Conservation (phyloP, 2,797 vertebrate genomes). For the Diceros bicornis region DNA sequence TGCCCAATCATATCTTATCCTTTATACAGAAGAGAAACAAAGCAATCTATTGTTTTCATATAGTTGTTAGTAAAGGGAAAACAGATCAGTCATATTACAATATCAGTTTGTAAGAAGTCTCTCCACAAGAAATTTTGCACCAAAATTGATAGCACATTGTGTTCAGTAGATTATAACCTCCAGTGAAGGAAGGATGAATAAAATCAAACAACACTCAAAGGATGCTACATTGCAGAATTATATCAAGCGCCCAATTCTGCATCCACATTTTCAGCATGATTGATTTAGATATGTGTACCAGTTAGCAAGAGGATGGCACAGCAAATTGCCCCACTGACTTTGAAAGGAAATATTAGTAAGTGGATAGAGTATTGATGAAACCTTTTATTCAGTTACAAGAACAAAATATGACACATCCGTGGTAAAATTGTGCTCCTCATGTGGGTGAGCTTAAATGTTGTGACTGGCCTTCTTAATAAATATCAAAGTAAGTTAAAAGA, state of each 20-base stretch:
- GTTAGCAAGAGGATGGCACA: constrained; percentile 47
- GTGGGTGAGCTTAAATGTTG: constrained; percentile 9
- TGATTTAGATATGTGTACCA: not conserved
- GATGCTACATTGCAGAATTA: not conserved
- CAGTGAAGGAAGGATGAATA: not conserved
- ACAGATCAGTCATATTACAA: constrained; percentile 2
- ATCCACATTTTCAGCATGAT: not conserved
- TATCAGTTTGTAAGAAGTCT: constrained; percentile 58
- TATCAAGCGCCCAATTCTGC: constrained; percentile 40
- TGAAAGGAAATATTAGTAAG: constrained; percentile 46
- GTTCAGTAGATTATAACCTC: constrained; percentile 47
- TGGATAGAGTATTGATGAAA: constrained; percentile 65
- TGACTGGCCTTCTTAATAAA: constrained; percentile 42
- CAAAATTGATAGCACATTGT: not conserved
- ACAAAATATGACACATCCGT: not conserved
- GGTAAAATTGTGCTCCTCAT: not conserved
- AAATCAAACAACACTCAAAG: not conserved
- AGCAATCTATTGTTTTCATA: constrained; percentile 47
- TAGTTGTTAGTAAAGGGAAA: constrained; percentile 29
- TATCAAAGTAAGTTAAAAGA: constrained; percentile 11
- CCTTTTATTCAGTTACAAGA: not conserved
- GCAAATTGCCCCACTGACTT: constrained; percentile 59
- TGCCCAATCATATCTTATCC: constrained; percentile 15
- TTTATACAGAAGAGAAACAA: not conserved
- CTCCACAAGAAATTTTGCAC: constrained; percentile 49